Conservation (phyloP, 2,888 invertebrate species). For the Andrena camellia region DNA sequence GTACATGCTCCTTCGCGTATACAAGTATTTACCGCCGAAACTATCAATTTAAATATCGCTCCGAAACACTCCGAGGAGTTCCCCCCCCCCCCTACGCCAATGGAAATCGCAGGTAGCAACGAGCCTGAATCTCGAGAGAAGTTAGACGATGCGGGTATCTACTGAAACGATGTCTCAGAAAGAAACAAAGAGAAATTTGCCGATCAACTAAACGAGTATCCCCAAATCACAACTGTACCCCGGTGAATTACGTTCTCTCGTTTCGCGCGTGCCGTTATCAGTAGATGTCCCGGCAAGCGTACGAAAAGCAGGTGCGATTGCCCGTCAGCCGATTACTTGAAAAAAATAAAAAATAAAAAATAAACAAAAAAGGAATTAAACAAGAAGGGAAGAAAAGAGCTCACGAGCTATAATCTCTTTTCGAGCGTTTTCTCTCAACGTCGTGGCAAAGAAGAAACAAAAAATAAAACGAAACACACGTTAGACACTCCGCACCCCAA, state of each 20-base stretch:
- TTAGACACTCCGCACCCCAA: slow-evolving; percentile 44
- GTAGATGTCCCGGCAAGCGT: slow-evolving; percentile 34
- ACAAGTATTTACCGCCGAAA: too few species aligned
- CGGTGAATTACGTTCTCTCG: too few species aligned
- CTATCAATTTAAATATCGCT: too few species aligned
- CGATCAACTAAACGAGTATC: not conserved
- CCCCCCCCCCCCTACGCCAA: too few species aligned
- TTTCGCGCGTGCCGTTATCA: not conserved
- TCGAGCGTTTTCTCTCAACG: not conserved
- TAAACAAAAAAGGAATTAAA: not conserved
- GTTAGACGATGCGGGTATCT: slow-evolving; percentile 6
- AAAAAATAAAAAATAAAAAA: not conserved
- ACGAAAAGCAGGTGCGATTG: slow-evolving; percentile 43
- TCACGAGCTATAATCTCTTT: not conserved
- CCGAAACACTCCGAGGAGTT: too few species aligned
- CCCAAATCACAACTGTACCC: too few species aligned
- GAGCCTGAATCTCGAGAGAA: slow-evolving; percentile 42
- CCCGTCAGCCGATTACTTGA: slow-evolving; percentile 16
- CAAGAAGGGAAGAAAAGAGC: not conserved
- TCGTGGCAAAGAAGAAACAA: not conserved
- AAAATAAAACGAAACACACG: slow-evolving; percentile 11
- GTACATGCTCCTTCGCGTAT: slow-evolving; percentile 1
- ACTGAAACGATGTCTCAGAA: slow-evolving; percentile 22
- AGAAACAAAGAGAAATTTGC: slow-evolving; percentile 5
- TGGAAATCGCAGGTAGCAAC: not conserved